Evolutionary conservation across 2,113 vertebrate genomes (phyloP), one percentile per base, ranked within the genome.

Genomic region (Phalacrocorax brasilianus): DNA sequence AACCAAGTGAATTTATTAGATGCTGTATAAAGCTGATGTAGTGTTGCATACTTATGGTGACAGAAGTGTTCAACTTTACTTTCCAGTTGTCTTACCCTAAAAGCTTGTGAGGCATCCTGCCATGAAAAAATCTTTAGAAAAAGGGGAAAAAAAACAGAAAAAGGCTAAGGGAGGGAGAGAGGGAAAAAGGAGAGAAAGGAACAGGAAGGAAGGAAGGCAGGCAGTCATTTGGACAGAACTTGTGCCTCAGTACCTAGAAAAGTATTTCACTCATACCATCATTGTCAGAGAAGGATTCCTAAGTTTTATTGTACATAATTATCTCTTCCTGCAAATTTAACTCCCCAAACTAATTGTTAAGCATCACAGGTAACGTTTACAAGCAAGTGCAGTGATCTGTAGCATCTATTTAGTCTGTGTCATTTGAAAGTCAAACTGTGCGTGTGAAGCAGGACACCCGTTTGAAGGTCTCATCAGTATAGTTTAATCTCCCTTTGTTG

Each of bases 321-420:
- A 67, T 38, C 11, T 74, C 55, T 73, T 85, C 19, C 49, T 70
- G 32, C 6, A 82, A 74, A 82, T 67, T 47, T 59, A 71, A 87
- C 49, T 67, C 70, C 28, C 76, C 30, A 66, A 93, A 61, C 17
- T 72, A 76, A 80, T 91, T 79, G 66, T 32, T 93, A 82, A 84
- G 19, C 76, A 71, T 91, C 53, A 53, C 68, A 76, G 81, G 61
- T 79, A 87, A 66, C 52, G 22, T 0, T 74, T 79, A 85, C 91
- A 85, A 79, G 66, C 62, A 88, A 68, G 52, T 45, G 73, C 47
- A 91, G 62, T 78, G 87, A 93, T 93, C 92, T 96, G 84, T 45
- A 85, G 62, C 62, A 55, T 79, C 84, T 95, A 20, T 58, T 72
- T 33, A 77, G 49, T 45, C 52, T 12, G 8, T 52, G 45, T 68